Percentiles rank a stretch among this genome's conserved stretches.
phyloP scores from a whole-genome alignment of 1,140 invertebrate species.

The Aphelenchoides fujianensis region DNA sequence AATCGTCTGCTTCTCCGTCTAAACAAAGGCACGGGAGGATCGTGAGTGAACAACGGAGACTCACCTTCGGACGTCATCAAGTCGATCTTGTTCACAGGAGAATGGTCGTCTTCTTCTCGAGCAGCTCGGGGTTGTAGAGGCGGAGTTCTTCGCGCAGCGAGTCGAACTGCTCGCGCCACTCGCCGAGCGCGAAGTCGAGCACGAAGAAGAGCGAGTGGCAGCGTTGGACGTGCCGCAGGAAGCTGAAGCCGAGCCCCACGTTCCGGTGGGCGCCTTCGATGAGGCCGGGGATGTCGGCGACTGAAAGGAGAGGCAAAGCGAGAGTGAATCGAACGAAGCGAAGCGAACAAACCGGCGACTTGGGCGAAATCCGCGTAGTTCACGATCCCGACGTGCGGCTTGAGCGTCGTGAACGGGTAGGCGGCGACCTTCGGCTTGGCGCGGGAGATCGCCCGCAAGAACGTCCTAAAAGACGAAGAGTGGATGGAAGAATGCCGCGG shows the following conservation, averaged over 20 bases:
- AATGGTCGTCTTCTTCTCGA: slow-evolving; percentile 67
- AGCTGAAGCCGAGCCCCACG: slow-evolving; percentile 81
- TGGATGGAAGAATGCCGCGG: neutral
- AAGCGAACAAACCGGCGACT: slow-evolving; percentile 56
- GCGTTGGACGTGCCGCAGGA: slow-evolving; percentile 83
- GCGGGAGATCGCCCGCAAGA: slow-evolving; percentile 81
- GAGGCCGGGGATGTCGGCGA: slow-evolving; percentile 90
- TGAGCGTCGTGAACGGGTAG: slow-evolving; percentile 92
- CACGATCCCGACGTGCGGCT: slow-evolving; percentile 85
- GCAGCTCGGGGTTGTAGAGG: slow-evolving; percentile 71
- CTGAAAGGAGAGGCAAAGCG: too few species aligned
- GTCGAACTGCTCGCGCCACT: slow-evolving; percentile 72
- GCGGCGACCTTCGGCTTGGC: slow-evolving; percentile 88
- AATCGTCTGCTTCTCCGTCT: slow-evolving; percentile 58
- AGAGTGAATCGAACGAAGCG: too few species aligned
- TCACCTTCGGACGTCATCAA: slow-evolving; percentile 64
- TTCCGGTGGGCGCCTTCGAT: slow-evolving; percentile 85
- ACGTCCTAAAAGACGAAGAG: slow-evolving; percentile 76
- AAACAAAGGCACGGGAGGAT: slow-evolving; percentile 64
- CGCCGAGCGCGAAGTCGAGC: slow-evolving; percentile 72
- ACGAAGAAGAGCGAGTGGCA: slow-evolving; percentile 81
- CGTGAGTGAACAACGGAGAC: slow-evolving; percentile 15
- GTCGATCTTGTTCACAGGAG: slow-evolving; percentile 91
- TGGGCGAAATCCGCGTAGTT: slow-evolving; percentile 76
- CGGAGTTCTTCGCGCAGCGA: slow-evolving; percentile 72